phyloP scores from a whole-genome alignment of 2,888 invertebrate genomes.

The Heteromyza rotundicornis region DNA sequence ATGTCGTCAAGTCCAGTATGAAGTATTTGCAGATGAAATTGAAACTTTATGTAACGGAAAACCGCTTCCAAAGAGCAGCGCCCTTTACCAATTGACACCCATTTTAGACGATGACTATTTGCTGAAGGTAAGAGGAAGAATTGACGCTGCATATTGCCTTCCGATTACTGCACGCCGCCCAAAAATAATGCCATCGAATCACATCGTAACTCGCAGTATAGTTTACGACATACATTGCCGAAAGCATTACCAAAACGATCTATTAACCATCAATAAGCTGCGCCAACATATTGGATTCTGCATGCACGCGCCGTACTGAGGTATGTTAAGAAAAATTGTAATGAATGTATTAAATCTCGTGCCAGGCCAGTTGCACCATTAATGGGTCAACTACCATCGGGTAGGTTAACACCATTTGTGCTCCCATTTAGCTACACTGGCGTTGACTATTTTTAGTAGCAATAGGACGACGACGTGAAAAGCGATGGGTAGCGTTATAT shows the following conservation, averaged over 20 bases:
- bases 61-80: not conserved
- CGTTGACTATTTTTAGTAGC: conserved; percentile 23
- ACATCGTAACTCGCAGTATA: not conserved
- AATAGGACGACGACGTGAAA: conserved; percentile 17
- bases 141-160: conserved; percentile 9
- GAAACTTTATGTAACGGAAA: not conserved
- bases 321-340: conserved; percentile 2
- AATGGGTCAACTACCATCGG: conserved; percentile 6
- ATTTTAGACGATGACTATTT: not conserved
- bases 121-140: not conserved
- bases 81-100: not conserved
- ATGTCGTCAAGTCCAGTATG: conserved; percentile 16
- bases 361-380: conserved; percentile 4
- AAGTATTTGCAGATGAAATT: not conserved
- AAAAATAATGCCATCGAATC: conserved; percentile 9
- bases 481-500: conserved; percentile 23
- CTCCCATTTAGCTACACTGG: conserved; percentile 24
- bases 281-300: conserved; percentile 16
- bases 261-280: conserved; percentile 18
- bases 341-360: not conserved
- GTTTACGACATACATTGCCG: not conserved
- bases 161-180: conserved; percentile 9
- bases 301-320: conserved; percentile 8
- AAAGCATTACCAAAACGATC: conserved; percentile 17
- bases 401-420: conserved; percentile 8